Percentiles rank a stretch among this genome's conserved stretches.
Evolutionary conservation across 2,797 vertebrate species (phyloP).

Genomic region (Hapalemur alaotrensis): DNA sequence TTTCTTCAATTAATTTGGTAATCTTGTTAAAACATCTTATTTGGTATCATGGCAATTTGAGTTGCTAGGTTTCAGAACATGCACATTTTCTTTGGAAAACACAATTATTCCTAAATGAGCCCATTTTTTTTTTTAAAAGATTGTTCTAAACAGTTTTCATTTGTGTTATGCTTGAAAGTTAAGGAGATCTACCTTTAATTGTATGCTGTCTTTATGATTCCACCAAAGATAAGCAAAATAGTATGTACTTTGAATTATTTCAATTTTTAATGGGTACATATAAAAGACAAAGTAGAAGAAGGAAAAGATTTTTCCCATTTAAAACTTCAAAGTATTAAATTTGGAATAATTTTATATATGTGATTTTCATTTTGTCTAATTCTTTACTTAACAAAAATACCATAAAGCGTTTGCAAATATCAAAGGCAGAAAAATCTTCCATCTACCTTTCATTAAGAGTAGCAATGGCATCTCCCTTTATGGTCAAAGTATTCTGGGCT

Average conservation of each 20-base stretch:
- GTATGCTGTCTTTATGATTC: slow-evolving; percentile 27
- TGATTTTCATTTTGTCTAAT: background rate
- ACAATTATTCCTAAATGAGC: slow-evolving; percentile 82
- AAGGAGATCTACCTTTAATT: slow-evolving; percentile 26
- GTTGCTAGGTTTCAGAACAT: slow-evolving; percentile 81
- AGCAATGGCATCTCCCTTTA: background rate
- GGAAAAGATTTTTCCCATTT: background rate
- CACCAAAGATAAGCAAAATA: background rate
- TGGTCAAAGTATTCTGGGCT: background rate
- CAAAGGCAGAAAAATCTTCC: background rate
- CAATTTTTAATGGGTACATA: background rate
- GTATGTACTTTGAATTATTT: background rate
- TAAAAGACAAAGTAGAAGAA: background rate
- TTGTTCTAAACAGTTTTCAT: slow-evolving; percentile 59
- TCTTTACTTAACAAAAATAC: background rate
- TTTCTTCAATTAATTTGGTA: slow-evolving; percentile 82
- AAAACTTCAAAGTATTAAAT: background rate
- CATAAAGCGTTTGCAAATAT: background rate
- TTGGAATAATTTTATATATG: background rate
- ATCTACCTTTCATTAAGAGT: background rate
- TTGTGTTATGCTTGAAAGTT: slow-evolving; percentile 61
- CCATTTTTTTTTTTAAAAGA: slow-evolving; percentile 66
- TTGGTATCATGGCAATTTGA: slow-evolving; percentile 81
- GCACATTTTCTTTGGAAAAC: slow-evolving; percentile 79
- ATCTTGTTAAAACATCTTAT: slow-evolving; percentile 85